phyloP scores from a whole-genome alignment of 2,797 vertebrate species.

The Megalops cyprinoides region DNA sequence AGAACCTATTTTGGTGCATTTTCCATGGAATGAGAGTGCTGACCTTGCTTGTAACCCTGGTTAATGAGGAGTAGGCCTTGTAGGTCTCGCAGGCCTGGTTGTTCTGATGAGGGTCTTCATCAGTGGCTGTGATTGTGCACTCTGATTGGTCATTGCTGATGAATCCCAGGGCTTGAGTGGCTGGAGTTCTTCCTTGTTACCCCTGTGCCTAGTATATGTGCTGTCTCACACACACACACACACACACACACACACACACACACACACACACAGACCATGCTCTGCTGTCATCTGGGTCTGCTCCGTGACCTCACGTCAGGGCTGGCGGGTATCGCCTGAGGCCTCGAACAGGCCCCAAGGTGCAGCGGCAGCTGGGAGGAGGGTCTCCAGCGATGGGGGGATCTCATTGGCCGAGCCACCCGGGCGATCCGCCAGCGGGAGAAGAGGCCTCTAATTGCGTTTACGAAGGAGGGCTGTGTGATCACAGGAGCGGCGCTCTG shows the following conservation, averaged over 20 bases:
- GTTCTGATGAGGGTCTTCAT: background rate
- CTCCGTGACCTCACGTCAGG: too few relatives aligned
- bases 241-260: background rate
- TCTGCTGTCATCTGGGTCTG: too few relatives aligned
- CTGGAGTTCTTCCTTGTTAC: too few relatives aligned
- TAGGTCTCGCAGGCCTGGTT: background rate
- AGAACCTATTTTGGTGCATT: too few relatives aligned
- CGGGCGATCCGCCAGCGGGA: background rate
- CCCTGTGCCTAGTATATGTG: too few relatives aligned
- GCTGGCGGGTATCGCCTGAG: too few relatives aligned
- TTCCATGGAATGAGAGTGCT: too few relatives aligned
- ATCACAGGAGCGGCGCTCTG: background rate
- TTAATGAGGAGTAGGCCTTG: too few relatives aligned
- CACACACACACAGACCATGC: background rate
- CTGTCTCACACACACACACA: background rate
- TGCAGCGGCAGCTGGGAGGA: background rate
- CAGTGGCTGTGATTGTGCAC: background rate
- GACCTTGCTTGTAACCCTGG: too few relatives aligned
- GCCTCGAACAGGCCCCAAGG: background rate
- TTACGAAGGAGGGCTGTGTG: background rate
- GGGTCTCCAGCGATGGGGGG: too few relatives aligned
- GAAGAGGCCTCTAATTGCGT: conserved; percentile 6
- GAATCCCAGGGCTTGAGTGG: too few relatives aligned
- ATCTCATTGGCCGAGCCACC: too few relatives aligned
- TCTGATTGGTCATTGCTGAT: background rate